phyloP scores from a whole-genome alignment of 1,140 invertebrate species.

The Ylistrum balloti region DNA sequence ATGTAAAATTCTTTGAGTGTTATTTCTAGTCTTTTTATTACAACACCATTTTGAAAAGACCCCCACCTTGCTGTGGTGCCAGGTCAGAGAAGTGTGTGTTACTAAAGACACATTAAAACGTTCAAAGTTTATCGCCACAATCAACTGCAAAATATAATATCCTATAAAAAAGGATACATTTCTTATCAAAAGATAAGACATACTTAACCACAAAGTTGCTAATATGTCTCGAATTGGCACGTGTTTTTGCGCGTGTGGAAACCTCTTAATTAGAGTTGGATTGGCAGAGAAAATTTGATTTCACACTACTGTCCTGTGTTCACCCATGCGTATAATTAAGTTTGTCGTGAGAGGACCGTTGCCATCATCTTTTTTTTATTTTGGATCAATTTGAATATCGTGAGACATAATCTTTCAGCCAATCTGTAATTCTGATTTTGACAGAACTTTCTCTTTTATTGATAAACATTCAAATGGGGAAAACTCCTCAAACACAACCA shows the following conservation, averaged over 20 bases:
- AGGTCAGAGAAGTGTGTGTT: neutral
- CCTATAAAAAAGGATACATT: neutral
- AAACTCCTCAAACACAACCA: constrained; percentile 34
- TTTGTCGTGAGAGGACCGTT: constrained; percentile 32
- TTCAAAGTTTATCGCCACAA: neutral
- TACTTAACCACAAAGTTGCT: neutral
- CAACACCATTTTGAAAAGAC: neutral
- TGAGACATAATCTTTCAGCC: constrained; percentile 13
- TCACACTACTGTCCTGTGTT: constrained; percentile 37
- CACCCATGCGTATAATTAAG: constrained; percentile 6
- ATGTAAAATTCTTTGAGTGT: neutral
- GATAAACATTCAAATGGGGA: constrained; percentile 39
- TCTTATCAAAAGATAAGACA: neutral
- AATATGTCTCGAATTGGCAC: constrained; percentile 26
- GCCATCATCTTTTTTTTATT: constrained; percentile 23
- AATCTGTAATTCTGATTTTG: constrained; percentile 39
- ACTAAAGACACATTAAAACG: neutral
- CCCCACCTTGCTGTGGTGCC: neutral
- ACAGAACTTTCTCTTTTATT: constrained; percentile 39
- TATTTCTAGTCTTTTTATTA: neutral
- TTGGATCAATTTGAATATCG: constrained; percentile 35
- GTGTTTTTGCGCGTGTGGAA: constrained; percentile 31
- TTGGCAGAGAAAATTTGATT: constrained; percentile 32
- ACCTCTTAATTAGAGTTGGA: constrained; percentile 25
- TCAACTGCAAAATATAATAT: neutral